Evolutionary conservation across 2,888 invertebrate species (phyloP), one percentile per base, ranked within the genome.

Genomic region (Erebia palarica): DNA sequence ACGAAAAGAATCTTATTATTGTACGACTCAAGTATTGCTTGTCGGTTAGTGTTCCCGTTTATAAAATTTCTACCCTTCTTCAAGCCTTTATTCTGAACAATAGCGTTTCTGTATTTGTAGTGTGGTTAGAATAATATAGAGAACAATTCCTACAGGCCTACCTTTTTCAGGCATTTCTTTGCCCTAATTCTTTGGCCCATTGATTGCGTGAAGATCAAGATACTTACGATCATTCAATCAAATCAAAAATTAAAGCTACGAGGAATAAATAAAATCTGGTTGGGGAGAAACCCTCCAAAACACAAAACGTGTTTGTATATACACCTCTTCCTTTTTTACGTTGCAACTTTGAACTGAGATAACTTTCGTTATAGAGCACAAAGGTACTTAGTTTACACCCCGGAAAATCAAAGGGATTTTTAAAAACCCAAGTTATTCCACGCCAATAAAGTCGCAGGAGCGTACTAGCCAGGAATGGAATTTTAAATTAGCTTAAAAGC

Each of bases 1-100:
- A 70, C 67, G 73, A 67, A 71, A 67, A 73, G 66, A 75, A 71
- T 75, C 69, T 71, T 73, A 73, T 69, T 73, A 75, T 36, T 67
- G 67, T 71, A 64, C 70, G 42, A 70, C 70, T 74, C 70, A 66
- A 74, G 66, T 67, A 64, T 69, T 71, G 65, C 73, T 71, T 65
- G 71, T 71, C 69, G 69, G 67, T 73, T 71, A 71, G 57, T 65
- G 53, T 65, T 68, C 66, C 36, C 47, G 49, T 58, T 67, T 69
- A 67, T 58, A 60, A 67, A 53, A 69, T 66, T 61, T 69, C 27
- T 58, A 64, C 27, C 21, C 13, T 36, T 47, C 65, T 7, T 18
- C 58, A 11, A 63, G 58, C 27, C 18, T 64, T 65, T 5, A 44
- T 61, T 11, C 16, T 47, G 14, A 10, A 18, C 53, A 36, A 64